These are phyloP conservation scores for Myotis davidii DNA, from an alignment of 2,113 vertebrate genomes.

Conservation along the genomic window DNA sequence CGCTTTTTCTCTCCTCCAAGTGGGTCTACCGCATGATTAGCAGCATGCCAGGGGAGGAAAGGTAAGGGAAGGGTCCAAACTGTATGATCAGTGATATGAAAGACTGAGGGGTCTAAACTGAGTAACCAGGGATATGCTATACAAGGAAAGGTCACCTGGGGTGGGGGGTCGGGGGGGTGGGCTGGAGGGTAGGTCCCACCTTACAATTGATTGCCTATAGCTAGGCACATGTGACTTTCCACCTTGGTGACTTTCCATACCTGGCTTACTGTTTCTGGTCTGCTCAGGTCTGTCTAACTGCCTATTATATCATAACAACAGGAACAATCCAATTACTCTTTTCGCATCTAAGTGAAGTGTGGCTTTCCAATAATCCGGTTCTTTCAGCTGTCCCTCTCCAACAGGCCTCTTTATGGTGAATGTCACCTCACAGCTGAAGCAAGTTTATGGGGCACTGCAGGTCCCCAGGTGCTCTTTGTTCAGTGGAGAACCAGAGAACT, in stretches of 20 bases:
- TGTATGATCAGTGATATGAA: not conserved
- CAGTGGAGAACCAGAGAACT: constrained; percentile 54
- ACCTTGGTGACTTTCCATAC: not conserved
- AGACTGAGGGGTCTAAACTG: not conserved
- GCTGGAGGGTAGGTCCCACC: not conserved
- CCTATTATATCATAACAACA: not conserved
- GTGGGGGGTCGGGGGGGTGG: no score
- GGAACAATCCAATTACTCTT: constrained; percentile 16
- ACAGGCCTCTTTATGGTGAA: constrained; percentile 54
- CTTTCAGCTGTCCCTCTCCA: constrained; percentile 23
- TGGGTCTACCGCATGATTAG: not conserved
- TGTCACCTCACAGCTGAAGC: constrained; percentile 56
- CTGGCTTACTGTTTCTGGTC: not conserved
- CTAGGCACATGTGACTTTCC: not conserved
- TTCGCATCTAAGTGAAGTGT: not conserved
- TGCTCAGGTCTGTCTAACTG: not conserved
- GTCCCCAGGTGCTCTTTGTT: constrained; percentile 56
- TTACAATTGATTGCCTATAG: not conserved
- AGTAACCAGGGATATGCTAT: not conserved
- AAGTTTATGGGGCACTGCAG: constrained; percentile 49
- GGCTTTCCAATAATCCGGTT: constrained; percentile 18
- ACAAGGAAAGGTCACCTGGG: not conserved
- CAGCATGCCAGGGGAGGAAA: not conserved
- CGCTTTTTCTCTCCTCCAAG: not conserved
- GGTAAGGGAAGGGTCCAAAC: not conserved